A percentile compares a stretch with the other conserved stretches of the same genome.
Evolutionary conservation across 2,797 vertebrate species (phyloP).

Genomic region (Spatula clypeata): DNA sequence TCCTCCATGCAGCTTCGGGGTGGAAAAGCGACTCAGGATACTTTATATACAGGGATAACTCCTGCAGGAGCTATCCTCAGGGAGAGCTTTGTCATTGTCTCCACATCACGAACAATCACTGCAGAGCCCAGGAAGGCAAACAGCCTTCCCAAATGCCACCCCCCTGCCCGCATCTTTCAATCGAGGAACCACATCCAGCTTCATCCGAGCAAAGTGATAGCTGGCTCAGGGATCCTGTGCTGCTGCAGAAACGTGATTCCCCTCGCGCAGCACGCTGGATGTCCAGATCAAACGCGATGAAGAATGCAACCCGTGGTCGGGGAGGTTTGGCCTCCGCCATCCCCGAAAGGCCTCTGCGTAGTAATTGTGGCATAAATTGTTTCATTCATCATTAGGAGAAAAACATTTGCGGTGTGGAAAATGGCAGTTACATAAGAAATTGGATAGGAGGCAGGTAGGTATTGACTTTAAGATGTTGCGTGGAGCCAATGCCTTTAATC

Average conservation of each 20-base stretch:
- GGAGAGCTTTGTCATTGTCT: background rate
- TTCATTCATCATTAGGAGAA: slow-evolving; percentile 44
- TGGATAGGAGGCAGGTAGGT: slow-evolving; percentile 61
- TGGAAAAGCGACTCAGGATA: background rate
- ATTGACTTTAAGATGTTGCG: slow-evolving; percentile 8
- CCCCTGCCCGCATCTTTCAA: background rate
- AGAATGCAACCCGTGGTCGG: slow-evolving; percentile 49
- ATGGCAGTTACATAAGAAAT: slow-evolving; percentile 53
- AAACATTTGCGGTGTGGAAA: slow-evolving; percentile 49
- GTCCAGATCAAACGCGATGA: slow-evolving; percentile 41
- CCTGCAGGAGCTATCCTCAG: background rate
- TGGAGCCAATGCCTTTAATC: slow-evolving; percentile 63
- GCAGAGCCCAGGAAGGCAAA: background rate
- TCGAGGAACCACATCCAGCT: background rate
- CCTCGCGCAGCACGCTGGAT: accelerated
- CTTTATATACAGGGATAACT: background rate
- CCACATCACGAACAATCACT: background rate
- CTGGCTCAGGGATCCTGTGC: background rate
- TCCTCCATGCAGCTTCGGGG: background rate
- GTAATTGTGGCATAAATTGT: slow-evolving; percentile 53
- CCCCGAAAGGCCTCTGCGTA: background rate
- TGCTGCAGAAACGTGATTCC: slow-evolving; percentile 45
- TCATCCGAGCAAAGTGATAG: slow-evolving; percentile 4
- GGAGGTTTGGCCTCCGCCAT: background rate
- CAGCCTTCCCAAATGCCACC: background rate